Conservation (phyloP, 2,888 invertebrate genomes). For the Neria commutata region DNA sequence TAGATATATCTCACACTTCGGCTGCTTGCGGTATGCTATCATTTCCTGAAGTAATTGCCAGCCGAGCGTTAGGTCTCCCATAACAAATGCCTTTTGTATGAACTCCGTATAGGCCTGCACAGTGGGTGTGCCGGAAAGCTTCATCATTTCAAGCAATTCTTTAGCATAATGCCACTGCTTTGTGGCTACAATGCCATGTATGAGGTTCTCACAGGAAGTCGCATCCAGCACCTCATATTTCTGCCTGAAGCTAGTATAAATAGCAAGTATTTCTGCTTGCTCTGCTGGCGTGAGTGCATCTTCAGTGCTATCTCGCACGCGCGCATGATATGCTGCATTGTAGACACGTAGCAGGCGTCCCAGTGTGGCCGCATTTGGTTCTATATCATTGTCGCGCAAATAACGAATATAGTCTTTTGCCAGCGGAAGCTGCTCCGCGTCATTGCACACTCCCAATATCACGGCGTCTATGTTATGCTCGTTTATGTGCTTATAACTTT, state of each 20-base stretch:
- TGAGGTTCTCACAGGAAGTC: conserved; percentile 67
- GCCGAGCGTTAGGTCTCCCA: conserved; percentile 63
- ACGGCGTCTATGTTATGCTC: conserved; percentile 67
- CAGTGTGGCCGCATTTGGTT: conserved; percentile 66
- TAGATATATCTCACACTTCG: conserved; percentile 63
- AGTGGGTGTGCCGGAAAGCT: conserved; percentile 63
- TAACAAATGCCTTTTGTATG: conserved; percentile 66
- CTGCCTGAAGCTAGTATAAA: conserved; percentile 58
- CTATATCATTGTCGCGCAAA: conserved; percentile 62
- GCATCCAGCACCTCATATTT: conserved; percentile 68
- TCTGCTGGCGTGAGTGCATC: conserved; percentile 60
- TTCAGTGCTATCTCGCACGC: conserved; percentile 21
- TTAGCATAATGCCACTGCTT: conserved; percentile 69
- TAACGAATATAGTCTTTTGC: conserved; percentile 68
- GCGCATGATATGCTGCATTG: conserved; percentile 52
- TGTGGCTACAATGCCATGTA: conserved; percentile 70
- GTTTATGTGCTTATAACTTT: conserved; percentile 45
- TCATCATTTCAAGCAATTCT: conserved; percentile 68
- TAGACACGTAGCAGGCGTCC: conserved; percentile 68
- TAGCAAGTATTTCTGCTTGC: conserved; percentile 65
- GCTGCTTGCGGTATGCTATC: conserved; percentile 59
- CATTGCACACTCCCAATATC: conserved; percentile 65
- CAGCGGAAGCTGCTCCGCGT: conserved; percentile 60
- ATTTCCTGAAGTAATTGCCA: conserved; percentile 69
- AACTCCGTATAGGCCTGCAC: conserved; percentile 64